A percentile compares a stretch with the other conserved stretches of the same genome.
phyloP scores from a whole-genome alignment of 2,113 vertebrate species.

The Oryzias woworae region DNA sequence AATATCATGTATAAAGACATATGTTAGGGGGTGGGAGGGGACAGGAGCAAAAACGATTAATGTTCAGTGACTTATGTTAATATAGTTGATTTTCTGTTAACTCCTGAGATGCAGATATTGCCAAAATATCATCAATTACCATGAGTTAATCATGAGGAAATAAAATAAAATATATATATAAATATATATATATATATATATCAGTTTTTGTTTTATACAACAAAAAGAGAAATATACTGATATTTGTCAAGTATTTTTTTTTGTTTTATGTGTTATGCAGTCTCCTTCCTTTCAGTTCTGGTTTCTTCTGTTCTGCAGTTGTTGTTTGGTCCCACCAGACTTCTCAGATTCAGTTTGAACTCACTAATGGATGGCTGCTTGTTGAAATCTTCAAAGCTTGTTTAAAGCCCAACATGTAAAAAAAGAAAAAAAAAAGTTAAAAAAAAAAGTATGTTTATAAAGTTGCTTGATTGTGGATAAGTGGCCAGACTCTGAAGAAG shows the following conservation, averaged over 20 bases:
- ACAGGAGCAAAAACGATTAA: conserved; percentile 31
- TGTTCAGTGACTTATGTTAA: conserved; percentile 61
- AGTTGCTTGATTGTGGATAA: conserved; percentile 45
- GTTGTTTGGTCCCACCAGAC: conserved; percentile 56
- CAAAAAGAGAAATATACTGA: conserved; percentile 65
- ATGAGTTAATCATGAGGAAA: conserved; percentile 47
- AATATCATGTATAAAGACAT: conserved; percentile 68
- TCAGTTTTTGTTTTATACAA: conserved; percentile 60
- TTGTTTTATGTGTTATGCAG: conserved; percentile 66
- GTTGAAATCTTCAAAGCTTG: conserved; percentile 33
- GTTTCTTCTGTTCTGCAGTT: conserved; percentile 62
- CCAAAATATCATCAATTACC: conserved; percentile 57
- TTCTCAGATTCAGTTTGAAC: conserved; percentile 49
- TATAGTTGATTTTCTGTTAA: conserved; percentile 62
- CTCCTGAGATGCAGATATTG: conserved; percentile 62
- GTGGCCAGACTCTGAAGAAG: conserved; percentile 37
- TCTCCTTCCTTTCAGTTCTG: conserved; percentile 52
- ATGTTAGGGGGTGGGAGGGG: conserved; percentile 32
- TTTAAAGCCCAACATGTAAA: conserved; percentile 42
- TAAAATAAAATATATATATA: conserved; percentile 20
- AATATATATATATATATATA: too few species aligned
- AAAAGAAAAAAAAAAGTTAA: background rate
- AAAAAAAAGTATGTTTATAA: conserved; percentile 54
- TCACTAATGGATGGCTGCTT: conserved; percentile 53
- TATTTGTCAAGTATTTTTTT: conserved; percentile 66